A percentile compares a stretch with the other conserved stretches of the same genome.
Evolutionary conservation across 2,113 vertebrate species (phyloP).

Genomic region (Atlantisia rogersi): DNA sequence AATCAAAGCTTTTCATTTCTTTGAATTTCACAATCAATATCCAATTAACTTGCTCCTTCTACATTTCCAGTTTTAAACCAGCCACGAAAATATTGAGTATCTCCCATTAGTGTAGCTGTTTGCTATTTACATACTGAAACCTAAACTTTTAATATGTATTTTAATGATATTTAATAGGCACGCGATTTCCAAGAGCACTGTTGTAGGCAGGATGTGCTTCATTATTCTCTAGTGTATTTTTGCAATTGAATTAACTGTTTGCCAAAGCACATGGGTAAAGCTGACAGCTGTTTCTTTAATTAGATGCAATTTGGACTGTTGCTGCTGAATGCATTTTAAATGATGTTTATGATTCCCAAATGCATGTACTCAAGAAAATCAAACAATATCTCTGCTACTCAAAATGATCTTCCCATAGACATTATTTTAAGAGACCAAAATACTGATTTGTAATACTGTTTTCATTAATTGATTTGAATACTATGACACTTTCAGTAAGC

Average conservation of each 20-base stretch:
- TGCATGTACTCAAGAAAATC: slow-evolving; percentile 55
- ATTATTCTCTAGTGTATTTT: slow-evolving; percentile 51
- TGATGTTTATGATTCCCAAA: slow-evolving; percentile 69
- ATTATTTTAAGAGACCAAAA: slow-evolving; percentile 44
- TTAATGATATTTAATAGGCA: slow-evolving; percentile 32
- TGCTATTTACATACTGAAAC: slow-evolving; percentile 42
- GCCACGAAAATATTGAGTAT: slow-evolving; percentile 7
- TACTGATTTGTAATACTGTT: slow-evolving; percentile 37
- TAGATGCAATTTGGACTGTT: slow-evolving; percentile 46
- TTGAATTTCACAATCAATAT: slow-evolving; percentile 53
- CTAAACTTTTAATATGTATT: slow-evolving; percentile 62
- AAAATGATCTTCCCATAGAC: slow-evolving; percentile 14
- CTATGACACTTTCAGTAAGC: neutral
- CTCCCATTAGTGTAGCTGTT: slow-evolving; percentile 14
- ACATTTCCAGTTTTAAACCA: neutral
- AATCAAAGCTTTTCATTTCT: slow-evolving; percentile 48
- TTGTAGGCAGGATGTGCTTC: slow-evolving; percentile 20
- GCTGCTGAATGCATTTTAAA: slow-evolving; percentile 71
- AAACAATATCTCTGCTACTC: slow-evolving; percentile 53
- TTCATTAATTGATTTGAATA: slow-evolving; percentile 11
- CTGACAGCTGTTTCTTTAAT: slow-evolving; percentile 59
- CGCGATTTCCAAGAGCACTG: slow-evolving; percentile 14
- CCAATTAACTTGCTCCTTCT: slow-evolving; percentile 22
- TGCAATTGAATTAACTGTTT: slow-evolving; percentile 60
- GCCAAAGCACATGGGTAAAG: slow-evolving; percentile 48